A percentile compares a stretch with the other conserved stretches of the same genome.
Evolutionary conservation across 2,888 invertebrate species (phyloP).

Genomic region (Acrocera orbiculus): DNA sequence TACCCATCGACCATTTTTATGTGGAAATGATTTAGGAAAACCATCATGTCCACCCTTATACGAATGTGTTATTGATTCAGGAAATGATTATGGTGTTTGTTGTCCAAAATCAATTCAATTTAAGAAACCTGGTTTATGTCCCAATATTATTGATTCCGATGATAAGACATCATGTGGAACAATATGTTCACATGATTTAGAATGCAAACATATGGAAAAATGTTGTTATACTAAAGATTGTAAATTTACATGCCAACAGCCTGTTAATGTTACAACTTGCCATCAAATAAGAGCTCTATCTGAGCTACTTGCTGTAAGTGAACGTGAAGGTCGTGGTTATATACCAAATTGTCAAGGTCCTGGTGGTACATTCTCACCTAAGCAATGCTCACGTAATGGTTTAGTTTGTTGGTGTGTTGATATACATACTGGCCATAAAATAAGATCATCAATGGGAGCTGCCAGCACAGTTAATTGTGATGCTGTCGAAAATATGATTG

Average conservation of each 20-base stretch:
- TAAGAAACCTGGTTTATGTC: constrained; percentile 63
- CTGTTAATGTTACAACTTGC: constrained; percentile 60
- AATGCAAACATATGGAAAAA: constrained; percentile 66
- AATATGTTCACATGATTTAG: constrained; percentile 58
- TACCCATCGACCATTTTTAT: constrained; percentile 60
- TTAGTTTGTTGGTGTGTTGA: constrained; percentile 82
- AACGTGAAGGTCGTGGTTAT: constrained; percentile 65
- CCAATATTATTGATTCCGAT: constrained; percentile 33
- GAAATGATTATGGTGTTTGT: constrained; percentile 76
- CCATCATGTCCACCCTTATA: constrained; percentile 70
- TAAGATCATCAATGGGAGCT: constrained; percentile 63
- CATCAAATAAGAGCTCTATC: constrained; percentile 61
- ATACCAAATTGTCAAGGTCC: constrained; percentile 57
- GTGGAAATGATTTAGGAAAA: constrained; percentile 63
- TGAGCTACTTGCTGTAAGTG: constrained; percentile 56
- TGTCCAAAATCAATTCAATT: constrained; percentile 62
- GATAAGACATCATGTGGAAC: constrained; percentile 39
- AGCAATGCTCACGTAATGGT: constrained; percentile 69
- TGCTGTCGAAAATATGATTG: constrained; percentile 28
- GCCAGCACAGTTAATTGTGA: constrained; percentile 49
- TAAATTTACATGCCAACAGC: constrained; percentile 53
- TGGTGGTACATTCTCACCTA: constrained; percentile 52
- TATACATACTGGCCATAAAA: constrained; percentile 50
- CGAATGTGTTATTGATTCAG: constrained; percentile 58
- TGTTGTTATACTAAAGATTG: constrained; percentile 61